Conservation (phyloP, 2,113 vertebrate genomes). For the Antechinus stuartii region DNA sequence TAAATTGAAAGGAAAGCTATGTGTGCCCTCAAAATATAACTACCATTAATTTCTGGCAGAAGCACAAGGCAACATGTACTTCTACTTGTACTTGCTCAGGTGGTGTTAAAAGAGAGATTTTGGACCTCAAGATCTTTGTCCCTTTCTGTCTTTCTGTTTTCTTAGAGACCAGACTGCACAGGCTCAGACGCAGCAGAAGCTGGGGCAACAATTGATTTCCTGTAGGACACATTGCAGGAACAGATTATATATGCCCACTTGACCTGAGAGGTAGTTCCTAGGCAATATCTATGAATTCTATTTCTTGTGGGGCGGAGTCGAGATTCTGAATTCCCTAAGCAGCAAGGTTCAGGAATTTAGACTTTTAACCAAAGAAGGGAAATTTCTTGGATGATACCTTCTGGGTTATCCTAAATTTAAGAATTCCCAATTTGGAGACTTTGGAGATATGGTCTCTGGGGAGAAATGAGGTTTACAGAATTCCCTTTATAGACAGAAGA, state of each 20-base stretch:
- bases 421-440: not conserved
- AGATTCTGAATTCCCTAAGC: not conserved
- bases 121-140: not conserved
- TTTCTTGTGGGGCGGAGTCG: not conserved
- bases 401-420: not conserved
- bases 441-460: not conserved
- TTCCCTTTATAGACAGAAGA: not conserved
- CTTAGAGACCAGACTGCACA: not conserved
- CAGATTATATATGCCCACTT: not conserved
- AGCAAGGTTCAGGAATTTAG: not conserved
- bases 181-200: not conserved
- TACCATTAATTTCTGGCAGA: not conserved
- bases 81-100: not conserved
- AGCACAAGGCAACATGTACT: not conserved
- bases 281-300: not conserved
- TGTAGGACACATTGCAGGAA: not conserved
- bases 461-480: not conserved
- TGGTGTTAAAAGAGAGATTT: not conserved
- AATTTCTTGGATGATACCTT: not conserved
- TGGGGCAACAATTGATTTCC: not conserved
- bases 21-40: not conserved
- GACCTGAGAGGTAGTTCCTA: not conserved
- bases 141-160: not conserved
- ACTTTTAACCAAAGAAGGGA: not conserved
- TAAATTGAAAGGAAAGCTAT: not conserved